Conservation (phyloP, 2,113 vertebrate species). For the Neoarius graeffei region DNA sequence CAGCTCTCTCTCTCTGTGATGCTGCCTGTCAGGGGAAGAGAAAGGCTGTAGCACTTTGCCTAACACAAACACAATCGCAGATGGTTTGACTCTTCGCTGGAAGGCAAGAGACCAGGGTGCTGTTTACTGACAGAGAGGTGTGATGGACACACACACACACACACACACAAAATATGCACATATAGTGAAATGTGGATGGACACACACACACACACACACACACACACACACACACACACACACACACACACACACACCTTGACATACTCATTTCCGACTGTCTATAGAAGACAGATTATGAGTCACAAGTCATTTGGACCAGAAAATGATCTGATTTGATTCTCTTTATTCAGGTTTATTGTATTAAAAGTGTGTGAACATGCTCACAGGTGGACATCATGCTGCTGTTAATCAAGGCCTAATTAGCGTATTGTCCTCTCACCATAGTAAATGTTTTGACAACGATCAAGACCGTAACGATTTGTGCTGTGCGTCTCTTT, state of each 20-base stretch:
- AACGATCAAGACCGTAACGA: neutral
- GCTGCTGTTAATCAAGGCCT: constrained; percentile 15
- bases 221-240: neutral
- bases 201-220: neutral
- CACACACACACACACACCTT: neutral
- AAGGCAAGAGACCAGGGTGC: constrained; percentile 60
- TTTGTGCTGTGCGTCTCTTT: neutral
- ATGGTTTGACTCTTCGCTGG: constrained; percentile 69
- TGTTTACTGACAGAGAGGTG: constrained; percentile 63
- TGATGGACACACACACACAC: constrained; percentile 62
- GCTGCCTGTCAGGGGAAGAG: constrained; percentile 36
- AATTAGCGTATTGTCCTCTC: constrained; percentile 24
- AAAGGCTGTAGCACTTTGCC: constrained; percentile 68
- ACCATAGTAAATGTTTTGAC: constrained; percentile 26
- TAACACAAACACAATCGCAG: constrained; percentile 74
- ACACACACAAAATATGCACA: neutral
- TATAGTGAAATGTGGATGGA: neutral
- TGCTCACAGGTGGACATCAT: neutral
- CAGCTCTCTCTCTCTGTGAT: neutral
- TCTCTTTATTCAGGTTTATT: neutral
- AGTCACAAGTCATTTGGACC: neutral
- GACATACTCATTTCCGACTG: neutral
- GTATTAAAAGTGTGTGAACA: neutral
- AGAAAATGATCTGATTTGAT: neutral
- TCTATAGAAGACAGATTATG: neutral